These are phyloP conservation scores for Meiosimyza platycephala DNA, from an alignment of 2,888 invertebrate genomes.

Conservation along the genomic window DNA sequence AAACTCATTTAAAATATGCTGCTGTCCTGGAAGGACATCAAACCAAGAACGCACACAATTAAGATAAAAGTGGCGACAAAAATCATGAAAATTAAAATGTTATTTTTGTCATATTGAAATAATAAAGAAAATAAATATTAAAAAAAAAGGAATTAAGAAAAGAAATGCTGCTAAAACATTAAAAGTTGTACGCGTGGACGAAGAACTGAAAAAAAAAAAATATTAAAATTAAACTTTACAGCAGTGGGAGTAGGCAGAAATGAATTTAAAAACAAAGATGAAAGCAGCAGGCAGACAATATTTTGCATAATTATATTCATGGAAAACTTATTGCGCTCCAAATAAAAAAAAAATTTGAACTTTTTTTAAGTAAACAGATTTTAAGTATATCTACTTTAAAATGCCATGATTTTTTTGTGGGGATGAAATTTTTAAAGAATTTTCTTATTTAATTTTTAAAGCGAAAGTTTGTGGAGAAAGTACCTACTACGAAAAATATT, in stretches of 20 bases:
- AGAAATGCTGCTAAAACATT: conserved; percentile 3
- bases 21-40: not conserved
- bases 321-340: conserved; percentile 52
- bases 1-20: not conserved
- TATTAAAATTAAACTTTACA: not conserved
- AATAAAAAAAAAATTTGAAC: not conserved
- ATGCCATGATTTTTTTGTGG: not conserved
- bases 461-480: not conserved
- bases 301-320: conserved; percentile 65
- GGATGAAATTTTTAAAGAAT: conserved; percentile 2
- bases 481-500: conserved; percentile 1
- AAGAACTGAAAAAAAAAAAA: conserved; percentile 9
- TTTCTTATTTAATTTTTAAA: no score
- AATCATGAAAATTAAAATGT: conserved; percentile 31
- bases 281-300: conserved; percentile 40
- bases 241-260: not conserved
- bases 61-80: conserved; percentile 6
- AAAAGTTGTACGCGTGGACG: not conserved
- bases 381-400: not conserved
- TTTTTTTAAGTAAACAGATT: conserved; percentile 5
- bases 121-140: not conserved
- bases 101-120: conserved; percentile 29
- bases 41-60: not conserved
- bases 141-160: conserved; percentile 3
- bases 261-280: conserved; percentile 4